phyloP scores from a whole-genome alignment of 2,797 vertebrate species.

The Falco rusticolus region DNA sequence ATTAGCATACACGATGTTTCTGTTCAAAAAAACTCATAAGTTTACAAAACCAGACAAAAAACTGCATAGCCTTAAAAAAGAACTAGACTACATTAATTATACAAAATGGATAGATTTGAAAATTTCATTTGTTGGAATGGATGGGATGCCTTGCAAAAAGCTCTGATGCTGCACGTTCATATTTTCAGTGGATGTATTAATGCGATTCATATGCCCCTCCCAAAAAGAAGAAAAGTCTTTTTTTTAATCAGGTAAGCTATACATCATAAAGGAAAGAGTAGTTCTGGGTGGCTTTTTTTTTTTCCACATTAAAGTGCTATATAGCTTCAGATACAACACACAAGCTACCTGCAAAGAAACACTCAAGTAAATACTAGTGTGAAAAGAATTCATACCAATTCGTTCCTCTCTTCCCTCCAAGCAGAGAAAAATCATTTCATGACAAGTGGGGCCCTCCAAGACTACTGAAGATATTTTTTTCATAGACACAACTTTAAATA shows the following conservation, averaged over 20 bases:
- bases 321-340: not conserved
- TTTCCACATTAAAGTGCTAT: not conserved
- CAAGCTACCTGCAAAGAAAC: not conserved
- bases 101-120: too few species aligned
- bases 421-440: not conserved
- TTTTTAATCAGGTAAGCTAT: not conserved
- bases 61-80: not conserved
- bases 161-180: not conserved
- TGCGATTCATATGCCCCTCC: not conserved
- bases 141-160: not conserved
- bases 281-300: not conserved
- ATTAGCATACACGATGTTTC: fast-evolving
- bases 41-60: not conserved
- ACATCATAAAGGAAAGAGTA: not conserved
- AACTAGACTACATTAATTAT: not conserved
- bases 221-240: not conserved
- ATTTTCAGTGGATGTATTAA: not conserved
- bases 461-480: not conserved
- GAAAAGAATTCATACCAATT: not conserved
- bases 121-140: not conserved
- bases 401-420: not conserved
- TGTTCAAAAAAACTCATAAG: not conserved
- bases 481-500: not conserved
- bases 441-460: not conserved
- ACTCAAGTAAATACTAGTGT: not conserved